Percentiles rank a stretch among this genome's conserved stretches.
Evolutionary conservation across 2,888 invertebrate genomes (phyloP).

Genomic region (Tenthredo amoena): DNA sequence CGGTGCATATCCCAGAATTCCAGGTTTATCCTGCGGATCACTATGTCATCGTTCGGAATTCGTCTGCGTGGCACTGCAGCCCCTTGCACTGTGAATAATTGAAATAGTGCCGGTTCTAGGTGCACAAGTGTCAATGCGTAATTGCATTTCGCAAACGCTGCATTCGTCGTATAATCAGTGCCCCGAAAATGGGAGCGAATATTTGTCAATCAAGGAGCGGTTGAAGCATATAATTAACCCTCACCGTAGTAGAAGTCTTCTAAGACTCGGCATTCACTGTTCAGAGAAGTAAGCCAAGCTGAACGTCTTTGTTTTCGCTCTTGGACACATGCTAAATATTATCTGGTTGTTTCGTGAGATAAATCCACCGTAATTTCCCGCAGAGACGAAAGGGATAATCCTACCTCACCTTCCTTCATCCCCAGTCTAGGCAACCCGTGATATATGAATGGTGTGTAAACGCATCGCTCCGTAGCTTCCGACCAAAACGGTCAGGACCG

Average conservation of each 20-base stretch:
- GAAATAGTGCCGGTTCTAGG: neutral
- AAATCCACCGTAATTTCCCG: slow-evolving; percentile 46
- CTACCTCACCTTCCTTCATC: slow-evolving; percentile 38
- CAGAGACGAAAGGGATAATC: slow-evolving; percentile 50
- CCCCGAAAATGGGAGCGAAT: neutral
- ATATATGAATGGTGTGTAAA: slow-evolving; percentile 51
- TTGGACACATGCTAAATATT: slow-evolving; percentile 36
- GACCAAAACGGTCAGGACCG: slow-evolving; percentile 45
- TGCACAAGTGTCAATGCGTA: neutral
- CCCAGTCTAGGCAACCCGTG: slow-evolving; percentile 15
- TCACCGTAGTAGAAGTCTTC: neutral
- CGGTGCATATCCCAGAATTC: neutral
- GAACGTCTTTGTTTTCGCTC: neutral
- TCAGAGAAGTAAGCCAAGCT: neutral
- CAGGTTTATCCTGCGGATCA: neutral
- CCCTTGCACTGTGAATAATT: neutral
- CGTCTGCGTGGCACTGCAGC: neutral
- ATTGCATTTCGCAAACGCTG: neutral
- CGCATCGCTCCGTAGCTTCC: slow-evolving; percentile 52
- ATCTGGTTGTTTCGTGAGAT: slow-evolving; percentile 22
- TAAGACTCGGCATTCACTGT: neutral
- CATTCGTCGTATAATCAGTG: neutral
- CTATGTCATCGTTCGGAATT: neutral
- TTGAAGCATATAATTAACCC: neutral
- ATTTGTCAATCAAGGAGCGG: neutral